phyloP scores from a whole-genome alignment of 2,888 invertebrate species.

The Pyrochroa serraticornis region DNA sequence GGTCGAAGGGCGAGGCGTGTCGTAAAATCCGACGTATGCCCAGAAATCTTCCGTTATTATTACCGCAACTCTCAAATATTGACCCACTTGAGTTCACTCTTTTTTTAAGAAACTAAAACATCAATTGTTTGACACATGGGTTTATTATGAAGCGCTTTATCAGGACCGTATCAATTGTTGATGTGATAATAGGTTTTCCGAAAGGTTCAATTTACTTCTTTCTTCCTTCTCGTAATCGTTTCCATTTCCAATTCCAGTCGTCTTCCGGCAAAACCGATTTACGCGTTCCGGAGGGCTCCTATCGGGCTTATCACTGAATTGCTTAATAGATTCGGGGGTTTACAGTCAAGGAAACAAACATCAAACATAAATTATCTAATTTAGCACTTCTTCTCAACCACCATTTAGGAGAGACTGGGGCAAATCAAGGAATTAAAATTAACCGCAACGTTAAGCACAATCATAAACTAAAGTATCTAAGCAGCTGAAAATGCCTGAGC shows the following conservation, averaged over 20 bases:
- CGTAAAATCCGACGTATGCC: conserved; percentile 4
- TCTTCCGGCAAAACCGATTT: conserved; percentile 55
- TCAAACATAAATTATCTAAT: conserved; percentile 8
- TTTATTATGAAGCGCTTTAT: conserved; percentile 13
- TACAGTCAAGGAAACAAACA: conserved; percentile 18
- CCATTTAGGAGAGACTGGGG: neutral
- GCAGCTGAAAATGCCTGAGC: too few relatives aligned
- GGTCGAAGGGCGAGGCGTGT: neutral
- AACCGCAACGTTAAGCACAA: too few relatives aligned
- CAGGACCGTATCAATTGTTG: conserved; percentile 31
- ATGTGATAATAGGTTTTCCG: conserved; percentile 44
- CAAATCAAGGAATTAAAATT: too few relatives aligned
- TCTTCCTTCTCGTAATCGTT: conserved; percentile 52
- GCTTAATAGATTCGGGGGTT: conserved; percentile 42
- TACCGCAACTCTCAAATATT: too few relatives aligned
- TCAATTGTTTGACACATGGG: neutral
- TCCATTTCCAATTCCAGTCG: conserved; percentile 55
- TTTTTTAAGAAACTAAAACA: too few relatives aligned
- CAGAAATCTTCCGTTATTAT: neutral
- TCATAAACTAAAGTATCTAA: too few relatives aligned
- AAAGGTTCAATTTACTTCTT: conserved; percentile 51
- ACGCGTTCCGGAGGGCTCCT: conserved; percentile 45
- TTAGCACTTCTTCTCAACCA: neutral
- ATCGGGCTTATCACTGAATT: conserved; percentile 45
- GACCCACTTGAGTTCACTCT: too few relatives aligned